Conservation (phyloP, 2,113 vertebrate species). For the Erythrocercus mccallii region DNA sequence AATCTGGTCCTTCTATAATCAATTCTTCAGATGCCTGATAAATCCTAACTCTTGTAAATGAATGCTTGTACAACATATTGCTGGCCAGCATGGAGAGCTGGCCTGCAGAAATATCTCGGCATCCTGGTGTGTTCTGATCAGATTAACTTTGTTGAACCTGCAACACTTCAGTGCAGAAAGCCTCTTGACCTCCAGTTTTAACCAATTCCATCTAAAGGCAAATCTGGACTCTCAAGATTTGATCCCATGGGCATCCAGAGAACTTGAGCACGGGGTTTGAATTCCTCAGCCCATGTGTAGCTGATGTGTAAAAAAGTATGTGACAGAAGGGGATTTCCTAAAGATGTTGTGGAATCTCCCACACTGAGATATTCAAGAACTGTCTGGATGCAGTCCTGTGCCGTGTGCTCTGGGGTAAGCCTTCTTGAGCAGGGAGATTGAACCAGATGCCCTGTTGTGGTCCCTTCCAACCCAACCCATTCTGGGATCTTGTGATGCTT, state of each 20-base stretch:
- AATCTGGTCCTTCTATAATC: not conserved
- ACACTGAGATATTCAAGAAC: not conserved
- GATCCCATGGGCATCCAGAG: not conserved
- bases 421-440: not conserved
- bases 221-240: not conserved
- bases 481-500: not conserved
- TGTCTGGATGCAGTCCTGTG: rapidly evolving
- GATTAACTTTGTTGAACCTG: not conserved
- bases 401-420: not conserved
- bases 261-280: not conserved
- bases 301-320: not conserved
- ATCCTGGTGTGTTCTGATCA: rapidly evolving
- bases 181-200: not conserved
- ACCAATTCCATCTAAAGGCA: not conserved
- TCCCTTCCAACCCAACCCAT: not conserved
- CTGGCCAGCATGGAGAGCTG: not conserved
- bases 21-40: not conserved
- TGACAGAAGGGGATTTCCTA: not conserved
- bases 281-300: not conserved
- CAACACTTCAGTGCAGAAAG: not conserved
- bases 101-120: not conserved
- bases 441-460: not conserved
- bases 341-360: not conserved
- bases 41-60: not conserved
- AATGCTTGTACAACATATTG: not conserved